phyloP scores from a whole-genome alignment of 1,140 invertebrate genomes.

The Drosophila jambulina region DNA sequence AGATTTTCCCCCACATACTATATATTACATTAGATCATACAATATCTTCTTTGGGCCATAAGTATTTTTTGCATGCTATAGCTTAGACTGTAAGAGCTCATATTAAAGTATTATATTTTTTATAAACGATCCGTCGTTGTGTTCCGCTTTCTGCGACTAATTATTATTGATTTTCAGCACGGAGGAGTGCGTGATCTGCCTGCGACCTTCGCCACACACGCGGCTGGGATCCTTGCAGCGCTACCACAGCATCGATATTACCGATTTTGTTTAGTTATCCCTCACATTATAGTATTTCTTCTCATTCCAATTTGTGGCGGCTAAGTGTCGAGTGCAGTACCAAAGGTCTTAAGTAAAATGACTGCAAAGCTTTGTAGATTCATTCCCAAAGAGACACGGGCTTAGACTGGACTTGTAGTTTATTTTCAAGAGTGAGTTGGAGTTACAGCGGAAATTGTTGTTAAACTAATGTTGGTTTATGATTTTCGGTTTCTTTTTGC shows the following conservation, averaged over 20 bases:
- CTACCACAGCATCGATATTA: slow-evolving; percentile 67
- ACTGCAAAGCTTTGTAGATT: background rate
- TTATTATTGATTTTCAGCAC: slow-evolving; percentile 65
- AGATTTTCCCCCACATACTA: slow-evolving; percentile 49
- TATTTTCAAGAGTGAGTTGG: slow-evolving; percentile 69
- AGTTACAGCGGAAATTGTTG: slow-evolving; percentile 66
- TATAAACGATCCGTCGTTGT: slow-evolving; percentile 10
- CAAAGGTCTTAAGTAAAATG: too few relatives aligned
- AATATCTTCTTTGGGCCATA: slow-evolving; percentile 36
- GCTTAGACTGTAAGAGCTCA: slow-evolving; percentile 42
- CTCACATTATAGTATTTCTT: background rate
- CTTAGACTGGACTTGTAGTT: slow-evolving; percentile 61
- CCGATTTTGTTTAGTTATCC: slow-evolving; percentile 62
- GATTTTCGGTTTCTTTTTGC: slow-evolving; percentile 16
- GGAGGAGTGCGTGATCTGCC: slow-evolving; percentile 78
- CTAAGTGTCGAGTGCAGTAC: background rate
- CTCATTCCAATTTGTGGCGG: slow-evolving; percentile 2
- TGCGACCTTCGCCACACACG: slow-evolving; percentile 64
- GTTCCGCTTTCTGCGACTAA: background rate
- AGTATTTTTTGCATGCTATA: slow-evolving; percentile 47
- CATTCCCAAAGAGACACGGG: background rate
- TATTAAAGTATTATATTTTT: slow-evolving; percentile 76
- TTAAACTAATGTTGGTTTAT: slow-evolving; percentile 48
- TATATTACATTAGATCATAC: slow-evolving; percentile 14
- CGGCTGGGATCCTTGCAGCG: slow-evolving; percentile 64